Base-by-base conservation (phyloP, 2,797 vertebrate genomes). In the Chloroceryle inda region DNA sequence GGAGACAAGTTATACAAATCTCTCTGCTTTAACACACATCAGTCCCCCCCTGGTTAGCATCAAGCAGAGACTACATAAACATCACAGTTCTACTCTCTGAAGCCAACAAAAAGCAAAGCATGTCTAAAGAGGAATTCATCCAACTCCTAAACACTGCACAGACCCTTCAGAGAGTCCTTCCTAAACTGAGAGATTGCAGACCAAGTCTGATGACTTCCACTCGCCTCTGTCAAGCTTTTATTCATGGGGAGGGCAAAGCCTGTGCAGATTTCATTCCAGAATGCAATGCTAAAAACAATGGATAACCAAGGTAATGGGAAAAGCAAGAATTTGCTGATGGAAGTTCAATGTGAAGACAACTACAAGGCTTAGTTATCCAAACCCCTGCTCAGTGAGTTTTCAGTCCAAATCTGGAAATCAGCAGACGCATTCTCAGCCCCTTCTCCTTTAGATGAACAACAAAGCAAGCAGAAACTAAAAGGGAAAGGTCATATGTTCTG, bases 391-490 rank as follows among this genome's bases (percentile, higher is more conserved):
- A 27, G 27, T 4, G 12, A 53, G 35, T 67, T 87, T 69, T 84
- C 71, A 40, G 4, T 40, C 27, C 64, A 44, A 53, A 35, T 45
- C 61, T 82, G 40, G 45, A 74, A 89, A 63, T 27, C 21, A 82
- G 18, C n/a, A 71, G 24, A 71, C 38, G 8, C 3, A 3, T 56
- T 59, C 23, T 14, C 16, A 40, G n/a, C 0, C 0, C 35, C 21
- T 83, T 55, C 44, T 69, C 24, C 50, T 83, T 77, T 47, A 71
- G 72, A 74, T 12, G 21, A 89, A n/a, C 1, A 7, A 29, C 13
- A 50, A 61, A 84, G 8, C 35, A 66, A 75, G 33, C 0, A 0
- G 45, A 56, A 92, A 9, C 35, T 29, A 12, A 76, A 73, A 1
- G 0, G 12, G 59, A 78, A 94, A 87, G 55, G 76, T 45, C 83